Percentiles rank a stretch among this genome's conserved stretches.
These are phyloP conservation scores for Edolisoma coerulescens DNA, from an alignment of 2,113 vertebrate species.

Conservation along the genomic window DNA sequence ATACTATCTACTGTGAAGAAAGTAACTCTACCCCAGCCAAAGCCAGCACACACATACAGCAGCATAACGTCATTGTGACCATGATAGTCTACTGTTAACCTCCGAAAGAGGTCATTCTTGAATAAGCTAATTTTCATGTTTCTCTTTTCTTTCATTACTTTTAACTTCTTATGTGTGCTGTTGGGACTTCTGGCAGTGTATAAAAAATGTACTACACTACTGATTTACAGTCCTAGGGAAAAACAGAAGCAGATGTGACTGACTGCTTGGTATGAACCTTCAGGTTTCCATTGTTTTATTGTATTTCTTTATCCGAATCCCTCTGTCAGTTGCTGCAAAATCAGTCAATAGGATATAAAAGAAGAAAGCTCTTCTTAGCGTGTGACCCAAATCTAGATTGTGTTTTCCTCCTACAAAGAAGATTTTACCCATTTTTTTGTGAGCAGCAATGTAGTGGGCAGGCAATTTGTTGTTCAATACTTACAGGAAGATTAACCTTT, in stretches of 20 bases:
- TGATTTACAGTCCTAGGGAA: background rate
- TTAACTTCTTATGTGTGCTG: background rate
- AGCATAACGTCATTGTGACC: background rate
- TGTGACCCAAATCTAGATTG: background rate
- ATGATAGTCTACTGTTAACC: background rate
- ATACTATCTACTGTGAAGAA: background rate
- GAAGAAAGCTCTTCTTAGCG: background rate
- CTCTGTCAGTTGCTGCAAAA: background rate
- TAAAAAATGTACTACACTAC: background rate
- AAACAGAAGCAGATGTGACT: background rate
- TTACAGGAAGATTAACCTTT: background rate
- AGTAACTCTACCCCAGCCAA: background rate
- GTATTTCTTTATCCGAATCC: background rate
- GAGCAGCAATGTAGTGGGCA: background rate
- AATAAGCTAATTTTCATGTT: background rate
- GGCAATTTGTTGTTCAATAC: background rate
- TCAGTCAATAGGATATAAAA: background rate
- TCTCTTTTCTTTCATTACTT: background rate
- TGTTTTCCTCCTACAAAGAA: background rate
- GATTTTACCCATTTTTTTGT: background rate
- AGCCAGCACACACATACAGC: background rate
- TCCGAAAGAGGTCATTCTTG: background rate
- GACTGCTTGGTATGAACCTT: background rate
- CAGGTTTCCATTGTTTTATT: background rate
- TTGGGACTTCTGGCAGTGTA: background rate